These are phyloP conservation scores for Rhopalosiphum maidis DNA, from an alignment of 1,140 invertebrate species.

Conservation along the genomic window DNA sequence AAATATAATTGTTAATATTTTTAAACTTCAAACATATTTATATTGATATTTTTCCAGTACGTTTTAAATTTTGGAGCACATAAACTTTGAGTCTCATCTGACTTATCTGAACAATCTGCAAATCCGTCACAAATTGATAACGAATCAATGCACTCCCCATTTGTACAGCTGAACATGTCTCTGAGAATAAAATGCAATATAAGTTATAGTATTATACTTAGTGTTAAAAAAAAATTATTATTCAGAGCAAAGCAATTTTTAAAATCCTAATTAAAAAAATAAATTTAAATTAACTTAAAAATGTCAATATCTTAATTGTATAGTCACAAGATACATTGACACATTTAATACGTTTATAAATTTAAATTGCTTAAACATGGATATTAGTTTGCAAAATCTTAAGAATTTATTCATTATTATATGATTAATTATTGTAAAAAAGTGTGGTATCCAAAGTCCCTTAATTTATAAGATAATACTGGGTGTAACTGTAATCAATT, in stretches of 20 bases:
- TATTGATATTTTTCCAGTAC: neutral
- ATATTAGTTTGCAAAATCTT: too few species aligned
- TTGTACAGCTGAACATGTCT: neutral
- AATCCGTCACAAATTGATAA: slow-evolving; percentile 59
- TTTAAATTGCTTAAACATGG: too few species aligned
- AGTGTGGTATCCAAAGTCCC: too few species aligned
- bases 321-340: too few species aligned
- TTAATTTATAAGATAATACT: too few species aligned
- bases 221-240: too few species aligned
- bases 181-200: neutral
- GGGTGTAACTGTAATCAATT: too few species aligned
- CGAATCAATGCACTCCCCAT: slow-evolving; percentile 62
- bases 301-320: neutral
- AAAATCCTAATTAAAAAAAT: neutral
- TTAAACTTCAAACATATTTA: too few species aligned
- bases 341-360: too few species aligned
- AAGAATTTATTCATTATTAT: too few species aligned
- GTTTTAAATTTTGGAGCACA: neutral
- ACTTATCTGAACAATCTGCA: slow-evolving; percentile 60
- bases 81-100: slow-evolving; percentile 58
- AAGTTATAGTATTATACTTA: neutral
- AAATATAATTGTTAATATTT: neutral
- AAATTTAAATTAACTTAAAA: neutral
- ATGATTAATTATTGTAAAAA: too few species aligned
- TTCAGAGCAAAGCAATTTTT: neutral